Base-by-base conservation (phyloP, 2,888 invertebrate genomes). In the Labia minor region DNA sequence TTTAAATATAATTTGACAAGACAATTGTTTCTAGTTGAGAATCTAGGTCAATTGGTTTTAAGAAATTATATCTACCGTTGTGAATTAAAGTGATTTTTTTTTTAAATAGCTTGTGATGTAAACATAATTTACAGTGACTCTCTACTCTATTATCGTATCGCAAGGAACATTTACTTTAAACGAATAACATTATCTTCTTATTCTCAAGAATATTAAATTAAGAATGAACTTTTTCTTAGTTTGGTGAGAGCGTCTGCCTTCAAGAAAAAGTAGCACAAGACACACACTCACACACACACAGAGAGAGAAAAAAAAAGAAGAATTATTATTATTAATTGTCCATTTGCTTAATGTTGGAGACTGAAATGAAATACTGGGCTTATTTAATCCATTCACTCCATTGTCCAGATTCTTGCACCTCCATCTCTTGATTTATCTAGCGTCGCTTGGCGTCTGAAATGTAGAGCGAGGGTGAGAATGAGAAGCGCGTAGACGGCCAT, bases 161-260 rank as follows among this genome's bases (percentile, higher is more conserved):
- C 49, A 49, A 49, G 49, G 49, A 49, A 49, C 49, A 49, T 49
- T 49, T 49, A 49, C 49, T 49, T 49, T 49, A 49, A 49, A 49
- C 26, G 26, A 49, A n/a, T 49, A 49, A n/a, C 49, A n/a, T 49
- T 49, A n/a, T 49, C 49, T 49, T 49, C 49, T 49, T 16, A n/a
- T 49, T n/a, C n/a, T n/a, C 49, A 8, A 49, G 49, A 49, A n/a
- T 49, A 49, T 49, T 49, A 49, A 49, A 49, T 49, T 49, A 49
- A 49, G 16, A 49, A 49, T n/a, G 49, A 49, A 49, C 49, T 49
- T 49, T 49, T 49, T 49, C 49, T 49, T 49, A 16, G 16, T 11
- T 49, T 49, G 8, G 26, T 26, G 8, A 26, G 26, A n/a, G n/a
- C n/a, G n/a, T n/a, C 26, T 8, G 26, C 26, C 4, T 6, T 8